Conservation (phyloP, 2,797 vertebrate species). For the Prunella strophiata region DNA sequence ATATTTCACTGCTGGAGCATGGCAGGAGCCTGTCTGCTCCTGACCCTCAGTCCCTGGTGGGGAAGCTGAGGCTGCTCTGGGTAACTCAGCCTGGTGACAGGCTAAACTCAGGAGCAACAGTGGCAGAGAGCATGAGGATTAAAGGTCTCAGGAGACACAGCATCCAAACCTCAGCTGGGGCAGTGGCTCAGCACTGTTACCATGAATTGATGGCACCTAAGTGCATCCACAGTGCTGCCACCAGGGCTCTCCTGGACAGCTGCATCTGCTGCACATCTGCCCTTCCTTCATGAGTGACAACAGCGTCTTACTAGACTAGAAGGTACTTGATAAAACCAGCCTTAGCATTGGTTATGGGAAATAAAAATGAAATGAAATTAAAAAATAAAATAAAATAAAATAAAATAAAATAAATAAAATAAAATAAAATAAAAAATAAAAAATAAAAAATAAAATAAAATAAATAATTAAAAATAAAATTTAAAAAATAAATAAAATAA, state of each 20-base stretch:
- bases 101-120: not conserved
- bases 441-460: too few relatives aligned
- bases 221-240: not conserved
- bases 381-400: too few relatives aligned
- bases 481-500: too few relatives aligned
- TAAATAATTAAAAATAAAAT: too few relatives aligned
- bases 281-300: not conserved
- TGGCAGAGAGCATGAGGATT: not conserved
- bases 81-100: not conserved
- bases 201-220: not conserved
- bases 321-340: not conserved
- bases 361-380: not conserved
- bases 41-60: rapidly evolving
- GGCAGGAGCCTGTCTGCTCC: not conserved
- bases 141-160: not conserved
- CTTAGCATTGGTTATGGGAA: not conserved
- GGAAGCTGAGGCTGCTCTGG: not conserved
- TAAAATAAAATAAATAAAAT: too few relatives aligned
- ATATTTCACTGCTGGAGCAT: rapidly evolving
- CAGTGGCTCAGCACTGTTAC: not conserved
- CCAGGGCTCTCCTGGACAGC: not conserved
- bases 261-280: not conserved
- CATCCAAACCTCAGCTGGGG: not conserved
- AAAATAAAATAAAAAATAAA: too few relatives aligned
- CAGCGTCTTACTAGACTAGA: not conserved